Evolutionary conservation across 1,140 invertebrate genomes (phyloP), one percentile per base, ranked within the genome.

Genomic region (Antheraea mylitta): DNA sequence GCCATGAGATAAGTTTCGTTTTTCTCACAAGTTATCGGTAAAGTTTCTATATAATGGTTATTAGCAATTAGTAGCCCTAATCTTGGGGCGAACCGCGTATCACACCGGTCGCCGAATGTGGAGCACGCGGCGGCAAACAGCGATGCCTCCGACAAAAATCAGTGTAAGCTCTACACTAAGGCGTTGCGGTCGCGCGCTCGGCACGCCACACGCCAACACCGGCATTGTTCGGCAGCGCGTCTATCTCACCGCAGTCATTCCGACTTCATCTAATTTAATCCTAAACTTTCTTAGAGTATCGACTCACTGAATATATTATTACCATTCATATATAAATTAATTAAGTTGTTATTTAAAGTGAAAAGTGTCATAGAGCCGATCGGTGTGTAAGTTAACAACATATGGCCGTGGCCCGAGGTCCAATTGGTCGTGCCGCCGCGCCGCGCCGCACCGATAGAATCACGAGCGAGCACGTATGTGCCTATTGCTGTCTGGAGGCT

Each of bases 121-220:
- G 89, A 91, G 87, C 89, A 90, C 68, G 76, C 76, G 72, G 78
- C 76, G 73, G 76, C 75, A 70, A 81, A 81, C 87, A 79, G 76
- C 82, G 89, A 90, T 91, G 89, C 86, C 87, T 91, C 77, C 86
- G 65, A 87, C 86, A 86, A 89, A 90, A 91, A 91, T 90, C 89
- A 91, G 89, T 91, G 85, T 90, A 91, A 88, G 85, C 80, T 89
- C 79, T 73, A 87, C 85, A 84, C 82, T 64, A 81, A 78, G 74
- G 78, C 82, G 78, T 64, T 72, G 58, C 87, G 83, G 89, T 88
- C 87, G 89, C 82, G 85, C 81, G 80, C 80, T 78, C 79, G 73
- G 73, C 77, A 42, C 38, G 11, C 36, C 64, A 69, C 68, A 38
- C 22, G 22, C 22, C 67, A 30, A 18, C 45, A 9, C 66, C 60